phyloP scores from a whole-genome alignment of 2,888 invertebrate genomes.

The Sinopyrophorus schimmeli region DNA sequence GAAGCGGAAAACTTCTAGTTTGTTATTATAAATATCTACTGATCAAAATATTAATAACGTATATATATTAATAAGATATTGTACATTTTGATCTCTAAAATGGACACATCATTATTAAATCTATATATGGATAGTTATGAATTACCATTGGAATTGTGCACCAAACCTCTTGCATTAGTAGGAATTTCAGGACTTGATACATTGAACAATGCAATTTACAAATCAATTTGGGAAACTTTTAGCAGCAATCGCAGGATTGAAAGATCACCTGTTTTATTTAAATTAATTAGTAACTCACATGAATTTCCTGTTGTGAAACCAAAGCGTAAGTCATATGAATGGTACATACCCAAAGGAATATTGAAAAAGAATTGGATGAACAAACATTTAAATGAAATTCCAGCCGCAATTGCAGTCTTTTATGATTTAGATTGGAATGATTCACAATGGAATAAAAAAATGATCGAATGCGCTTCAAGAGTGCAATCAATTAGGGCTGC shows the following conservation, averaged over 20 bases:
- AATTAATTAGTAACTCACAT: slow-evolving; percentile 77
- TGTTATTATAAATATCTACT: no score
- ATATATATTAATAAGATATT: no score
- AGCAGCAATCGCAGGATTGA: slow-evolving; percentile 80
- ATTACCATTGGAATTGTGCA: slow-evolving; percentile 82
- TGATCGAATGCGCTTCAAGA: slow-evolving; percentile 88
- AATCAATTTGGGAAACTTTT: slow-evolving; percentile 92
- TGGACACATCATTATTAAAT: no score
- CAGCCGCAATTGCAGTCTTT: slow-evolving; percentile 92
- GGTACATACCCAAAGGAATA: slow-evolving; percentile 94
- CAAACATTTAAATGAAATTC: slow-evolving; percentile 87
- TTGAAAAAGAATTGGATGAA: slow-evolving; percentile 93
- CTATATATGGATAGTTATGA: slow-evolving; percentile 60
- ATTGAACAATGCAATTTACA: slow-evolving; percentile 82
- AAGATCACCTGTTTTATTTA: slow-evolving; percentile 81
- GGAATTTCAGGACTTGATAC: slow-evolving; percentile 88
- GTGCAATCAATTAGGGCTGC: slow-evolving; percentile 80
- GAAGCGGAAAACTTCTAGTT: no score
- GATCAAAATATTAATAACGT: no score
- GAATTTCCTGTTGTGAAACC: slow-evolving; percentile 87
- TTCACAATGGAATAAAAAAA: slow-evolving; percentile 90
- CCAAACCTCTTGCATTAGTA: slow-evolving; percentile 83
- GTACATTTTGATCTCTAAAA: no score
- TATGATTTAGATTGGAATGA: slow-evolving; percentile 99
- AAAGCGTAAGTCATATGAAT: slow-evolving; percentile 88